Conservation (phyloP, 2,888 invertebrate genomes). For the Polia nebulosa region DNA sequence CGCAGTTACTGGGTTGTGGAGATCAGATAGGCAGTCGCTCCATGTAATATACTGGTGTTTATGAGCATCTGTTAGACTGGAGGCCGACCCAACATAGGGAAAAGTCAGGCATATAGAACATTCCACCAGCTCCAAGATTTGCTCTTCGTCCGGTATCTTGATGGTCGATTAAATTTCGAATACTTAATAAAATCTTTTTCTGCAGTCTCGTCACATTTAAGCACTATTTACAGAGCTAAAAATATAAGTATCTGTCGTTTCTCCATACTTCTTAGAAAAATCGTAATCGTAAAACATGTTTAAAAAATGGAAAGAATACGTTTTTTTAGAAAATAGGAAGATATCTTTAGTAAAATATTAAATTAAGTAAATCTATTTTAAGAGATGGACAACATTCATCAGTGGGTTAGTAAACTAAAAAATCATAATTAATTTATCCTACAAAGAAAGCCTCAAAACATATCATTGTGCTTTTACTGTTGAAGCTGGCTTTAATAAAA, state of each 20-base stretch:
- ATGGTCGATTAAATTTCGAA: slow-evolving; percentile 18
- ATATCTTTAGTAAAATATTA: slow-evolving; percentile 28
- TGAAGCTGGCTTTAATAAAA: background rate
- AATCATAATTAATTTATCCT: background rate
- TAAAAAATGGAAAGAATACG: slow-evolving; percentile 39
- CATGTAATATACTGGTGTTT: slow-evolving; percentile 13
- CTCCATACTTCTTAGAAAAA: slow-evolving; percentile 6
- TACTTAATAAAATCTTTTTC: slow-evolving; percentile 15
- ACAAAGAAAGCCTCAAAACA: background rate
- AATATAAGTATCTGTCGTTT: slow-evolving; percentile 43
- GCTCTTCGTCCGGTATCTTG: slow-evolving; percentile 10
- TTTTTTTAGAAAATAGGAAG: slow-evolving; percentile 25
- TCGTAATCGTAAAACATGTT: background rate
- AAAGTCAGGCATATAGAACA: background rate
- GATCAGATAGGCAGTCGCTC: background rate
- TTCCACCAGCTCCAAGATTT: slow-evolving; percentile 1
- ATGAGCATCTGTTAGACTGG: background rate
- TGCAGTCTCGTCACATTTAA: slow-evolving; percentile 57
- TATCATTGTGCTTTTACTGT: background rate
- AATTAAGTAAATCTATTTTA: slow-evolving; percentile 3
- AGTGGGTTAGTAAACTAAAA: background rate
- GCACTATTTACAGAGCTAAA: slow-evolving; percentile 49
- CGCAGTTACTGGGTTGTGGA: background rate
- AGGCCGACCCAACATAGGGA: background rate
- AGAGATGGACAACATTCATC: slow-evolving; percentile 43